Conservation (phyloP, 1,140 invertebrate genomes). For the Drosophila repletoides region DNA sequence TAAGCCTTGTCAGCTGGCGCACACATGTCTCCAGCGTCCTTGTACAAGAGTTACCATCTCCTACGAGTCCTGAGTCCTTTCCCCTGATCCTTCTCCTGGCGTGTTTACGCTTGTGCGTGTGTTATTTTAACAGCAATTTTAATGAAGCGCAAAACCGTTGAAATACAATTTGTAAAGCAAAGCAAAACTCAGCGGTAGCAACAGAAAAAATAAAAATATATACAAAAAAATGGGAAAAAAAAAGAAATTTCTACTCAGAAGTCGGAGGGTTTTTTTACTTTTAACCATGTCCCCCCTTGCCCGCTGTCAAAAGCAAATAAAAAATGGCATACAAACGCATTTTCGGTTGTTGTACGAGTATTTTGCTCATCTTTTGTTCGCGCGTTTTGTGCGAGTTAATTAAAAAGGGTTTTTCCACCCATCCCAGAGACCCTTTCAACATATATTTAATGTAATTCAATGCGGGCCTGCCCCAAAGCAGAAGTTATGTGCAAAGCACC, state of each 20-base stretch:
- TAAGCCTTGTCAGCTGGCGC: conserved; percentile 66
- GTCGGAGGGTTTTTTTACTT: conserved; percentile 13
- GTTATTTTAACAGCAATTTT: conserved; percentile 81
- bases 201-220: not conserved
- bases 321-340: conserved; percentile 55
- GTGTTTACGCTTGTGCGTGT: conserved; percentile 57
- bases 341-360: conserved; percentile 16
- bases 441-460: conserved; percentile 7
- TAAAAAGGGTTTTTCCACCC: conserved; percentile 64
- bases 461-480: conserved; percentile 3
- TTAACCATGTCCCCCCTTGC: conserved; percentile 31
- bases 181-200: conserved; percentile 22
- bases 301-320: conserved; percentile 50
- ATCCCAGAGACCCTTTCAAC: conserved; percentile 19
- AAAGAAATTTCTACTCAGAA: not conserved
- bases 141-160: conserved; percentile 79
- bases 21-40: conserved; percentile 55
- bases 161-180: conserved; percentile 76
- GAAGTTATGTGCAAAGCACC: not conserved
- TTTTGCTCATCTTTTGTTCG: conserved; percentile 51
- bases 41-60: conserved; percentile 42
- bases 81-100: not conserved
- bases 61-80: too few relatives aligned
- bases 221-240: not conserved
- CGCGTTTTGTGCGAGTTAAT: conserved; percentile 70